These are phyloP conservation scores for Rhabdornis inornatus DNA, from an alignment of 2,113 vertebrate genomes.

Conservation along the genomic window DNA sequence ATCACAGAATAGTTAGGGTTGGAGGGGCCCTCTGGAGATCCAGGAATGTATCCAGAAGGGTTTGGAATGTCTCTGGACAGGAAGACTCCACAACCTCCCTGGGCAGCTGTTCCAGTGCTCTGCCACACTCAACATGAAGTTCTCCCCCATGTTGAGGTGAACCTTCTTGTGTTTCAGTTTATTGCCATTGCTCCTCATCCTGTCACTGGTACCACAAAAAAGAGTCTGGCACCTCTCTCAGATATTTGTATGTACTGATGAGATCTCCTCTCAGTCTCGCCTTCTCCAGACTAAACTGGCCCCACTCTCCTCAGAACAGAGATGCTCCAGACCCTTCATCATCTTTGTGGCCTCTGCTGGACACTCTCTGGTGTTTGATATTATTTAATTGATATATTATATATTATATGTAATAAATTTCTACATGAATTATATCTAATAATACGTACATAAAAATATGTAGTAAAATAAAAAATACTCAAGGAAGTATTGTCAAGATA, in stretches of 20 bases:
- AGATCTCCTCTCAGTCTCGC: neutral
- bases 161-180: neutral
- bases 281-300: neutral
- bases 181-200: neutral
- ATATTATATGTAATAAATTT: no score
- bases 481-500: neutral
- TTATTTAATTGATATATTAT: no score
- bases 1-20: neutral
- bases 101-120: neutral
- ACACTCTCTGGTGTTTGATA: neutral
- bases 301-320: neutral
- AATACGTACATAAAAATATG: neutral
- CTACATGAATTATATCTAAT: no score
- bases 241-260: neutral
- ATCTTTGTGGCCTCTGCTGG: neutral
- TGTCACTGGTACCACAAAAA: rapidly evolving
- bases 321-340: neutral
- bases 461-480: neutral
- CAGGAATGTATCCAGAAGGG: rapidly evolving
- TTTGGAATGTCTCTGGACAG: neutral
- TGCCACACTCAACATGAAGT: neutral
- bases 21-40: neutral
- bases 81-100: neutral
- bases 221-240: neutral
- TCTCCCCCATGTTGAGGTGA: neutral